A percentile compares a stretch with the other conserved stretches of the same genome.
phyloP scores from a whole-genome alignment of 2,888 invertebrate species.

The Eilema sororculum region DNA sequence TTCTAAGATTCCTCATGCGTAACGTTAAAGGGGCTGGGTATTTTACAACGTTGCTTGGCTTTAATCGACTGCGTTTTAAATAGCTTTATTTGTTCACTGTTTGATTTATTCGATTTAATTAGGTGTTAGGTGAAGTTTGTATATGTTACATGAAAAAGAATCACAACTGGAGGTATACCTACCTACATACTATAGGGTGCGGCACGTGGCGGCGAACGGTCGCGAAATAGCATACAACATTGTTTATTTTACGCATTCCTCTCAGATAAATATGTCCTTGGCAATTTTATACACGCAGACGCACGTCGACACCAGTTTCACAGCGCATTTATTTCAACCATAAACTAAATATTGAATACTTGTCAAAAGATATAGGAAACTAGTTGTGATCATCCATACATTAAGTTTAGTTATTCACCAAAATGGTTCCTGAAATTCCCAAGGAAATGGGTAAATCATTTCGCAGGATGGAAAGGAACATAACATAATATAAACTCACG shows the following conservation, averaged over 20 bases:
- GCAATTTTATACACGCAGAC: conserved; percentile 74
- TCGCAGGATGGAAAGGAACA: neutral
- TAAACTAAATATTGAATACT: conserved; percentile 54
- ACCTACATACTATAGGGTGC: conserved; percentile 58
- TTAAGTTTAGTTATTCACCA: conserved; percentile 35
- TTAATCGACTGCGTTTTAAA: conserved; percentile 69
- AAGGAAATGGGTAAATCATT: conserved; percentile 25
- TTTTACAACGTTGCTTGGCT: conserved; percentile 76
- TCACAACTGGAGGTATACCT: conserved; percentile 40
- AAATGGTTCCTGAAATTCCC: conserved; percentile 35
- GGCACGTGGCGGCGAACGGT: conserved; percentile 64
- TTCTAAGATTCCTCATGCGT: conserved; percentile 74
- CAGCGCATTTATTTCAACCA: conserved; percentile 68
- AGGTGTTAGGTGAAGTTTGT: conserved; percentile 20
- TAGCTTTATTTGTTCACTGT: conserved; percentile 55
- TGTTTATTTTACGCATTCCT: conserved; percentile 84
- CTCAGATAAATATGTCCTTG: conserved; percentile 85
- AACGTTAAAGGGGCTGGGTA: conserved; percentile 81
- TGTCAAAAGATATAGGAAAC: conserved; percentile 45
- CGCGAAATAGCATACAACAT: conserved; percentile 74
- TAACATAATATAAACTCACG: too few relatives aligned
- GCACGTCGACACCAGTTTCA: conserved; percentile 60
- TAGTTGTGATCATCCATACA: conserved; percentile 28
- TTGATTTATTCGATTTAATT: conserved; percentile 36
- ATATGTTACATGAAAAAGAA: conserved; percentile 35